Base-by-base conservation (phyloP, 2,888 invertebrate species). In the Orthosia incerta region DNA sequence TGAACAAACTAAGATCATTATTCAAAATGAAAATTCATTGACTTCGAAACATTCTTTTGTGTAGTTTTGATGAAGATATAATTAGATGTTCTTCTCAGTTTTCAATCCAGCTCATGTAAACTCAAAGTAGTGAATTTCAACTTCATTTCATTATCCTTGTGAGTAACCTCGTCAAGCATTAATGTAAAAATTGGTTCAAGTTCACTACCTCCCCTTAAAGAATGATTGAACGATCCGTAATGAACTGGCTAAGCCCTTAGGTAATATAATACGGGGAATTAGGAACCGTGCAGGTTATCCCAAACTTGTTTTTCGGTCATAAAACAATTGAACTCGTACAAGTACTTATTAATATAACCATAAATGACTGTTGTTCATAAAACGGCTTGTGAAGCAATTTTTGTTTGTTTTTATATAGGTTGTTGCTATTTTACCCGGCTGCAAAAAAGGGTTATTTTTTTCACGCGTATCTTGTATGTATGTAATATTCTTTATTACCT, bases 151-250 rank as follows among this genome's bases (percentile, higher is more conserved):
- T 59, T 69, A 69, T 55, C 23, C 48, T 51, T 45, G 45, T 62
- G 59, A 67, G 55, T 77, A 39, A 72, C 16, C 4, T 79, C 51
- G 59, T 53, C 18, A 70, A 69, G 56, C 73, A 56, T 69, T 76
- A 71, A 84, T 80, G 69, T 71, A 80, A 80, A 80, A 76, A 77
- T 76, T 76, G 72, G 72, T 73, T 69, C 71, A 84, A 73, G 53
- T 69, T 73, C 76, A 65, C 65, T 80, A 81, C 88, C 87, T 86
- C 84, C 90, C 91, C 89, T 91, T 90, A 92, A 91, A 89, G 88
- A 86, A 93, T 94, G 94, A 94, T 93, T 94, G 93, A 94, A 92
- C 92, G 93, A 89, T 93, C 90, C 91, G 85, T 94, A 93, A 94
- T 94, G 93, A 94, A 93, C 92, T 90, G 91, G 88, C 91, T 91